Percentiles rank a stretch among this genome's conserved stretches.
Conservation (phyloP, 2,888 invertebrate genomes). For the Argyra leucocephala region DNA sequence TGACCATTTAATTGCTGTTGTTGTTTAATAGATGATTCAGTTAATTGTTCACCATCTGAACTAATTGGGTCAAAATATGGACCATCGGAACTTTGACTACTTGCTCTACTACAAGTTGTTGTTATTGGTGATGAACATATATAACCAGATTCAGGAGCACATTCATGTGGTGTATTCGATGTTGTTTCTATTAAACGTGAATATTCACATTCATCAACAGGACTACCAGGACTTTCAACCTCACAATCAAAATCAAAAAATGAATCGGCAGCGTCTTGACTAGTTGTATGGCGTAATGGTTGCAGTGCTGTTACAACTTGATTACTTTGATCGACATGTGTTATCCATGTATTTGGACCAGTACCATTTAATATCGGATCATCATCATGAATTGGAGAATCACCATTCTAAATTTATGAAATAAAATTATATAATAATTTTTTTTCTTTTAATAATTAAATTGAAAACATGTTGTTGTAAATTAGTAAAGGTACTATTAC, state of each 20-base stretch:
- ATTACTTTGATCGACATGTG: constrained; percentile 26
- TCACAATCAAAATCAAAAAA: constrained; percentile 58
- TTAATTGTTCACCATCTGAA: constrained; percentile 28
- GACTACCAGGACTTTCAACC: constrained; percentile 60
- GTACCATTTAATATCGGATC: constrained; percentile 38
- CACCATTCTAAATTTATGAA: constrained; percentile 29
- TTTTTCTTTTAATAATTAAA: background rate
- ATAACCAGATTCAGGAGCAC: constrained; percentile 45
- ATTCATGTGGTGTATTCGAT: constrained; percentile 47
- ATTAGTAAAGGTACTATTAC: background rate
- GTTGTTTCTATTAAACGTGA: constrained; percentile 46
- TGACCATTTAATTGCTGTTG: constrained; percentile 19
- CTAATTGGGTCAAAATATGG: constrained; percentile 45
- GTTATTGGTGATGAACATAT: constrained; percentile 44
- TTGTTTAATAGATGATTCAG: constrained; percentile 15
- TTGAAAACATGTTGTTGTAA: background rate
- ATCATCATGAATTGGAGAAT: constrained; percentile 33
- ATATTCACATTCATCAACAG: constrained; percentile 54
- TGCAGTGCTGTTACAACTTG: constrained; percentile 43
- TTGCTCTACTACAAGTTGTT: constrained; percentile 30
- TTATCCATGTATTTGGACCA: constrained; percentile 39
- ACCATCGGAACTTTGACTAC: constrained; percentile 44
- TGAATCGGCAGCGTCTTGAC: constrained; percentile 46
- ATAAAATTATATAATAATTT: too few species aligned
- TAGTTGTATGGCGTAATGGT: constrained; percentile 43